phyloP scores from a whole-genome alignment of 2,113 vertebrate genomes.

The Oryzias celebensis region DNA sequence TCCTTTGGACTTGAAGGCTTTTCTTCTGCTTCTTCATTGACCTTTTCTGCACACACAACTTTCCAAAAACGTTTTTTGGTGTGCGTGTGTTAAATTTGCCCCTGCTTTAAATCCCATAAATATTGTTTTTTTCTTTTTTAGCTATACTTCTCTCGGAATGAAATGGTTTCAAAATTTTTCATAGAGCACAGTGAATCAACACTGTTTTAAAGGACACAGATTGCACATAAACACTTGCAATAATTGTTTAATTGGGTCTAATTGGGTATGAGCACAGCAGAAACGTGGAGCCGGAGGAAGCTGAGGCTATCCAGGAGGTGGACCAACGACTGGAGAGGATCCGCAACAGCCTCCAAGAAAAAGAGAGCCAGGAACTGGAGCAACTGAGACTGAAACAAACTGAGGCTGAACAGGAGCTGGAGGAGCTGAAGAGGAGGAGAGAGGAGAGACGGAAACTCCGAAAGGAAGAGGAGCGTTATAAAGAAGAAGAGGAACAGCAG shows the following conservation, averaged over 20 bases:
- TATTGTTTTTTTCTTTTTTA: no score
- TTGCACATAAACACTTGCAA: no score
- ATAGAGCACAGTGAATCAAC: no score
- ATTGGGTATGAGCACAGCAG: constrained; percentile 4
- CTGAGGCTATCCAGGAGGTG: constrained; percentile 57
- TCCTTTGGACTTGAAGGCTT: no score
- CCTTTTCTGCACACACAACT: no score
- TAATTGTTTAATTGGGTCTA: neutral
- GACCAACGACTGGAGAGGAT: constrained; percentile 79
- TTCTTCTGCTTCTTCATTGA: no score
- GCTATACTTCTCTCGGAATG: no score
- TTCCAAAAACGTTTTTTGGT: no score
- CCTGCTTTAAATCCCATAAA: no score
- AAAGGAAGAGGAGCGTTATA: constrained; percentile 64
- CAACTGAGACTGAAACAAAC: constrained; percentile 53
- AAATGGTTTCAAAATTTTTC: no score
- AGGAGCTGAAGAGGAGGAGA: constrained; percentile 74
- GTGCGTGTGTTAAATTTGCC: no score
- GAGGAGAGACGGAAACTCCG: constrained; percentile 65
- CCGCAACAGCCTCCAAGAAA: constrained; percentile 60
- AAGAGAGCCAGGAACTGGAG: constrained; percentile 76
- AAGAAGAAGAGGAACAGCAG: constrained; percentile 68
- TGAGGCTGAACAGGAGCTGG: constrained; percentile 73
- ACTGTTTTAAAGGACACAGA: no score
- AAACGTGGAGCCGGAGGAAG: constrained; percentile 52